Evolutionary conservation across 2,888 invertebrate species (phyloP), one percentile per base, ranked within the genome.

Genomic region (Clepsis dumicolana): DNA sequence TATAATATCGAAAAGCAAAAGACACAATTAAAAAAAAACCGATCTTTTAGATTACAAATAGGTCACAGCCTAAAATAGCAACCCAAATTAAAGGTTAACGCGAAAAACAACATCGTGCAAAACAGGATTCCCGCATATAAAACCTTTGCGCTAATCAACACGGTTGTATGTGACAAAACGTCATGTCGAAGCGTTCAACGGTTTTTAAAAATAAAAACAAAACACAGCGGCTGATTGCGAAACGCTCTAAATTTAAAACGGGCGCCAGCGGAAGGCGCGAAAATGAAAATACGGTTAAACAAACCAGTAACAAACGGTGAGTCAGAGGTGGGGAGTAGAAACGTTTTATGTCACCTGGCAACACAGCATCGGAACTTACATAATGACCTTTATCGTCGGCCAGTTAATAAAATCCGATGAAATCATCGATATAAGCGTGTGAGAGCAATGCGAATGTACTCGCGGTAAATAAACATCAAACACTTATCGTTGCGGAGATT

Each of bases 171-270:
- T 59, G 59, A 24, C 59, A 59, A 56, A 41, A 24, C 25, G 48
- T 12, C 60, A 24, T 61, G 48, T 61, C 48, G 5, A 48, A 4
- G 18, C 29, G 7, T 53, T 48, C n/a, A 44, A 61, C 66, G 41
- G 29, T 5, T 25, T 64, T 67, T 44, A 71, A 73, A 74, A 70
- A 29, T 64, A 75, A 75, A 65, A 77, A 74, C 74, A 78, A 81
- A 77, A 75, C 71, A 74, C 70, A 67, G 70, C 73, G 50, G 52
- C 50, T 38, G 16, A 76, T 85, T 83, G 80, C 82, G 84, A 84
- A 85, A 84, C 77, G 74, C 73, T 85, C 87, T 82, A 82, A 80
- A 80, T 86, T 87, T 85, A 88, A 67, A 87, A 84, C 82, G 78
- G 82, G 87, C 87, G 88, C 83, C 80, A 85, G 83, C 75, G 71